Percentiles rank a stretch among this genome's conserved stretches.
These are phyloP conservation scores for Mya arenaria DNA, from an alignment of 1,140 invertebrate species.

Conservation along the genomic window DNA sequence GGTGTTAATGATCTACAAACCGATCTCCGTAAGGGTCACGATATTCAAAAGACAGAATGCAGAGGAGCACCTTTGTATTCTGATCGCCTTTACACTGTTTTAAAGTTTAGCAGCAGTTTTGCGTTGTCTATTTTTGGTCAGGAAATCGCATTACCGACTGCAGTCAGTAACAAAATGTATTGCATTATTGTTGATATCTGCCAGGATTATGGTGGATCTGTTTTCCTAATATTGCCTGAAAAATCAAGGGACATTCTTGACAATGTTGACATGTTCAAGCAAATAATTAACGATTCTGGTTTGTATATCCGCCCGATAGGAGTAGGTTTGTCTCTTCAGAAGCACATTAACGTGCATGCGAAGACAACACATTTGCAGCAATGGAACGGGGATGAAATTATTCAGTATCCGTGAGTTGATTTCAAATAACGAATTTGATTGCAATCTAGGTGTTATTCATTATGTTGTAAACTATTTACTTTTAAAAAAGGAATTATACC, in stretches of 20 bases:
- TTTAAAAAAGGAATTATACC: not conserved
- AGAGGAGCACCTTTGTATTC: slow-evolving; percentile 8
- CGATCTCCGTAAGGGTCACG: not conserved
- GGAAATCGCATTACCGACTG: not conserved
- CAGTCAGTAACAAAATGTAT: not conserved
- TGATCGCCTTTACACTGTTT: slow-evolving; percentile 20
- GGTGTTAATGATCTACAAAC: slow-evolving; percentile 5
- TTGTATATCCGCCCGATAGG: not conserved
- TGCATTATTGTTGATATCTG: slow-evolving; percentile 34
- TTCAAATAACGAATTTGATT: not conserved
- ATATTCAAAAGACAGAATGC: not conserved
- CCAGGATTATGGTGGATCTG: slow-evolving; percentile 18
- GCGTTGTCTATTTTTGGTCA: slow-evolving; percentile 13
- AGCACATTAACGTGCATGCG: not conserved
- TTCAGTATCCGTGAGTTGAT: slow-evolving; percentile 29
- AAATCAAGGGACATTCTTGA: slow-evolving; percentile 24
- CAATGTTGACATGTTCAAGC: not conserved
- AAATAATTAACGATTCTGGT: not conserved
- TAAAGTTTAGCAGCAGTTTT: slow-evolving; percentile 23
- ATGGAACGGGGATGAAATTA: slow-evolving; percentile 33
- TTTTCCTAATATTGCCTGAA: slow-evolving; percentile 22
- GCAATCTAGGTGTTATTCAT: not conserved
- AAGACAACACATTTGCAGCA: not conserved
- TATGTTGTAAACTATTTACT: not conserved
- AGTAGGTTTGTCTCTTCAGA: slow-evolving; percentile 18